These are phyloP conservation scores for Tragelaphus oryx DNA, from an alignment of 2,797 vertebrate species.

Conservation along the genomic window DNA sequence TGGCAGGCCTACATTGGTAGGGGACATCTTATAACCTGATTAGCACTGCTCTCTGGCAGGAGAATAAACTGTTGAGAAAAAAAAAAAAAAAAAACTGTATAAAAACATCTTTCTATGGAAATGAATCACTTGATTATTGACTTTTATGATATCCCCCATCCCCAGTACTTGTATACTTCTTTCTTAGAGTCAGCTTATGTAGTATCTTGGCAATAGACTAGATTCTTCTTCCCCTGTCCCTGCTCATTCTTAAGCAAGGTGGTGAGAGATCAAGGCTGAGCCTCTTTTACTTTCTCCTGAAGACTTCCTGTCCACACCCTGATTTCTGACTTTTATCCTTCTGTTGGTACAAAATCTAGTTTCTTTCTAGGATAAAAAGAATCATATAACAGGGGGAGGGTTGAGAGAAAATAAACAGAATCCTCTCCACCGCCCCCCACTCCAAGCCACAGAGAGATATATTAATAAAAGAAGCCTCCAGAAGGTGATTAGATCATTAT, in stretches of 20 bases:
- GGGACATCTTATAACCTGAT: not conserved
- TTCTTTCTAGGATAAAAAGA: not conserved
- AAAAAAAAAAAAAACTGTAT: not conserved
- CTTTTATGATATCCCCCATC: not conserved
- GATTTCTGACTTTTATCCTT: not conserved
- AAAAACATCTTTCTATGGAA: not conserved
- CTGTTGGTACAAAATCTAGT: not conserved
- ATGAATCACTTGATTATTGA: not conserved
- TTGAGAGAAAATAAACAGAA: not conserved
- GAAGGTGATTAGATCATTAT: not conserved
- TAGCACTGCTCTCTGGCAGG: not conserved
- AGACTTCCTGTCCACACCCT: not conserved
- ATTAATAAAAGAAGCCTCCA: not conserved
- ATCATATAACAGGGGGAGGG: not conserved
- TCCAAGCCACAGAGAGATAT: not conserved
- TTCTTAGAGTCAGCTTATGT: not conserved
- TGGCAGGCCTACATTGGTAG: not conserved
- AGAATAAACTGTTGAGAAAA: not conserved
- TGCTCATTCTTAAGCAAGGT: not conserved
- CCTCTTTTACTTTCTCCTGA: not conserved
- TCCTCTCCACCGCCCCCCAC: fast-evolving
- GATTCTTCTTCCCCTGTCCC: fast-evolving
- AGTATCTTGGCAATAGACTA: not conserved
- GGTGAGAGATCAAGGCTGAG: not conserved
- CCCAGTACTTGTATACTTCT: not conserved